Evolutionary conservation across 1,140 invertebrate species (phyloP).

Genomic region (Lineus longissimus): DNA sequence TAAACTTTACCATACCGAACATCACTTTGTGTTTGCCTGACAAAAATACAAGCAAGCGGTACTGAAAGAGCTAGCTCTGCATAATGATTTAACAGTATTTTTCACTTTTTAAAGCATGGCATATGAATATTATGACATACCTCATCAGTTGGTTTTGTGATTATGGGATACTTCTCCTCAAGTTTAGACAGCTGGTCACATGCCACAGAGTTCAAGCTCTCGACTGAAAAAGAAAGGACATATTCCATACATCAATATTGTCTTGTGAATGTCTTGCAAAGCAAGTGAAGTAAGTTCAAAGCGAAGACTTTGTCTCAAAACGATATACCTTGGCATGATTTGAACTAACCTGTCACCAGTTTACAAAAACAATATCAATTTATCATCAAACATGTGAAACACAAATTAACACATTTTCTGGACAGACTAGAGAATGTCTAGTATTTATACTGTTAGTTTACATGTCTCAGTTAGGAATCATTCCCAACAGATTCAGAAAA

Average conservation of each 20-base stretch:
- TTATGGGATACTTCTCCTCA: slow-evolving; percentile 31
- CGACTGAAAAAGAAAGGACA: slow-evolving; percentile 11
- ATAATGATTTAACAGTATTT: no score
- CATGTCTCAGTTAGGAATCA: not conserved
- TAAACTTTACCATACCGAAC: no score
- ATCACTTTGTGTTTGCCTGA: no score
- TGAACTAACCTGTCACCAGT: no score
- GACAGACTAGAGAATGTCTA: not conserved
- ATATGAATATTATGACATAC: slow-evolving; percentile 17
- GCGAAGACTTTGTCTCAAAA: not conserved
- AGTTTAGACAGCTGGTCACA: slow-evolving; percentile 29
- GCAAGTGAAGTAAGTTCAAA: not conserved
- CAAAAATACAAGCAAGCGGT: no score
- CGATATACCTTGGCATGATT: not conserved
- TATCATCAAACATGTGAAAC: slow-evolving; percentile 1
- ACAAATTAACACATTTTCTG: no score
- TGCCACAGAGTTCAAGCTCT: slow-evolving; percentile 20
- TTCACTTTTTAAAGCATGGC: no score
- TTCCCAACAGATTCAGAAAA: not conserved
- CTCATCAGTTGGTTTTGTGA: slow-evolving; percentile 30
- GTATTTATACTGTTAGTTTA: not conserved
- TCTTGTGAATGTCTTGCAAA: no score
- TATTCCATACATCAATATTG: not conserved
- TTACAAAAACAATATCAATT: no score
- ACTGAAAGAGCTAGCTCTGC: no score